Evolutionary conservation across 1,140 invertebrate species (phyloP).

Genomic region (Sminthurinus signatus): DNA sequence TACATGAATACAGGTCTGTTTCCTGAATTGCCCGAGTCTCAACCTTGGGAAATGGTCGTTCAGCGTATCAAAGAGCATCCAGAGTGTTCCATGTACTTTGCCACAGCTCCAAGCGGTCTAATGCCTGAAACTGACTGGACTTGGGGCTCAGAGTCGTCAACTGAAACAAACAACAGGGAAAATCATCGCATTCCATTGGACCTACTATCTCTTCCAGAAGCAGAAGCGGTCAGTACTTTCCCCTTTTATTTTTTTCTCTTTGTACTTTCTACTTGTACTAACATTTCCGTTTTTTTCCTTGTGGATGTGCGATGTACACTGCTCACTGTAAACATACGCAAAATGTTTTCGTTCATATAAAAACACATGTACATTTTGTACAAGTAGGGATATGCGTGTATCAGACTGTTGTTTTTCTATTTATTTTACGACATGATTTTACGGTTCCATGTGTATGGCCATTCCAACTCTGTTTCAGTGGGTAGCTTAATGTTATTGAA

Average conservation of each 20-base stretch:
- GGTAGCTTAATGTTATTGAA: too few species aligned
- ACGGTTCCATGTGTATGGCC: too few species aligned
- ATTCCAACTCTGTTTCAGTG: too few species aligned
- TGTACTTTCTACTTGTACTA: constrained; percentile 6
- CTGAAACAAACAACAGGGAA: constrained; percentile 38
- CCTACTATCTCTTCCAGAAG: constrained; percentile 35
- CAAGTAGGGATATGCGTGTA: neutral
- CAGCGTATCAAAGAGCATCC: constrained; percentile 49
- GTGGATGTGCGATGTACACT: too few species aligned
- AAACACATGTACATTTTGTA: too few species aligned
- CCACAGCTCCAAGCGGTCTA: constrained; percentile 47
- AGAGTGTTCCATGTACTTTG: constrained; percentile 52
- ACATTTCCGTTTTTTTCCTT: constrained; percentile 11
- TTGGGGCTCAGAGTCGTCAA: constrained; percentile 36
- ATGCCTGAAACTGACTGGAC: constrained; percentile 43
- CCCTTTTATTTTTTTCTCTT: neutral
- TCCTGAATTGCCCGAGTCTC: constrained; percentile 53
- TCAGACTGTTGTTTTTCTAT: neutral
- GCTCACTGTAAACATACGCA: too few species aligned
- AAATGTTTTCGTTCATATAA: too few species aligned
- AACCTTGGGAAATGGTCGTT: constrained; percentile 49
- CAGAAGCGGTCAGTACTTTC: constrained; percentile 29
- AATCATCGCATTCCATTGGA: constrained; percentile 39
- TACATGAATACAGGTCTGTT: too few species aligned
- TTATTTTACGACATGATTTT: constrained; percentile 10